Evolutionary conservation across 2,888 invertebrate species (phyloP).

Genomic region (Leptinotarsa rubiginosa): DNA sequence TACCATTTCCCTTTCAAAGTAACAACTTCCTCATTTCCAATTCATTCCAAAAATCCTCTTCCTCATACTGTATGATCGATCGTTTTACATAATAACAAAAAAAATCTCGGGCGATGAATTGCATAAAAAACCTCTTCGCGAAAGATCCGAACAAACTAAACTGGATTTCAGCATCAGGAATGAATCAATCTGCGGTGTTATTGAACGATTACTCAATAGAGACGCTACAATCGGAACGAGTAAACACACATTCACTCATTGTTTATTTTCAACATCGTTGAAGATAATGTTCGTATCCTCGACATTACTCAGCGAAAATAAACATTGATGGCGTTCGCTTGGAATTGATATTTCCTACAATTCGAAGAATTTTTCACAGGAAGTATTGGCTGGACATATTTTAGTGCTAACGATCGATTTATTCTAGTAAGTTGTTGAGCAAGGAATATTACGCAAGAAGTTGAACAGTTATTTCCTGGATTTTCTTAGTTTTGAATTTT

Average conservation of each 20-base stretch:
- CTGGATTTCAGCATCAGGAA: slow-evolving; percentile 7
- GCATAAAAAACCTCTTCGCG: not conserved
- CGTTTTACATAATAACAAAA: not conserved
- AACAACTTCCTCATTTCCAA: not conserved
- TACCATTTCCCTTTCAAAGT: too few relatives aligned
- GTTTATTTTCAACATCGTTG: slow-evolving; percentile 19
- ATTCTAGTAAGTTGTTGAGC: not conserved
- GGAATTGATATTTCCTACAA: slow-evolving; percentile 10
- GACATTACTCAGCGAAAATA: slow-evolving; percentile 20
- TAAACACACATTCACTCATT: slow-evolving; percentile 16
- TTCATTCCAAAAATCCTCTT: not conserved
- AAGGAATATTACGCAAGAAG: not conserved
- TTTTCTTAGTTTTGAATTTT: too few relatives aligned
- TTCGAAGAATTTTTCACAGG: slow-evolving; percentile 10
- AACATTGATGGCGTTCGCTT: slow-evolving; percentile 12
- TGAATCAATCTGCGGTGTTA: slow-evolving; percentile 4
- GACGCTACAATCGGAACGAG: slow-evolving; percentile 10
- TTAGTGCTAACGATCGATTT: not conserved
- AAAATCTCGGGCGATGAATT: not conserved
- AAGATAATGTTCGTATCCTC: slow-evolving; percentile 19
- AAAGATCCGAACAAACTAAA: slow-evolving; percentile 1
- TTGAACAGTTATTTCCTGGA: too few relatives aligned
- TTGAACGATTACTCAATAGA: slow-evolving; percentile 15
- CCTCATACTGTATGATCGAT: not conserved
- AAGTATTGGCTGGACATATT: not conserved